These are phyloP conservation scores for Crenichthys baileyi DNA, from an alignment of 2,797 vertebrate species.

Conservation along the genomic window DNA sequence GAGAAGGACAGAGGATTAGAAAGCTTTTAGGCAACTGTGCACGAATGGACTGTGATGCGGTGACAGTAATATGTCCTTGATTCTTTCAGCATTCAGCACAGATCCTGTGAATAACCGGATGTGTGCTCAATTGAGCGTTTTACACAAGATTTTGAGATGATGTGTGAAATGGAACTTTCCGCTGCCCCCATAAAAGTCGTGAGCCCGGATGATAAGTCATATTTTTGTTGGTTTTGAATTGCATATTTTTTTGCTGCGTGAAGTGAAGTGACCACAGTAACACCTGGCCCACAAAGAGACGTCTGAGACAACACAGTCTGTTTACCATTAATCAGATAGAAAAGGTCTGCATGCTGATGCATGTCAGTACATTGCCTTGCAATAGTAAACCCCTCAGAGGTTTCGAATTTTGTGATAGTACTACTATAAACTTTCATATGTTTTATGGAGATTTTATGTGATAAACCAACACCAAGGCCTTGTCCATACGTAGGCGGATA, in stretches of 20 bases:
- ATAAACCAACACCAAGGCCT: neutral
- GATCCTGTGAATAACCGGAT: constrained; percentile 39
- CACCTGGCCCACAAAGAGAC: neutral
- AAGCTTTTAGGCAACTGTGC: constrained; percentile 26
- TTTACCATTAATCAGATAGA: neutral
- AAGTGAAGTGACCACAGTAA: constrained; percentile 48
- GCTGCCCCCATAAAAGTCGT: constrained; percentile 44
- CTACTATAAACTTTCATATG: neutral
- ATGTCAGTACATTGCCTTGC: neutral
- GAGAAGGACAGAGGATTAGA: constrained; percentile 13
- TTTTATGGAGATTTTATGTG: neutral
- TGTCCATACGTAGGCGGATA: no score
- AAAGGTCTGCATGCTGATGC: neutral
- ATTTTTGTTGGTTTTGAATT: constrained; percentile 41
- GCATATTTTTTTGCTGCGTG: constrained; percentile 21
- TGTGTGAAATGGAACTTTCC: constrained; percentile 63
- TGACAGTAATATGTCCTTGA: constrained; percentile 14
- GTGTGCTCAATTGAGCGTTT: constrained; percentile 39
- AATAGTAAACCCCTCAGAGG: neutral
- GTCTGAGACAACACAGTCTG: neutral
- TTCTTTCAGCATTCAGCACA: constrained; percentile 34
- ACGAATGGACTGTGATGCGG: constrained; percentile 13
- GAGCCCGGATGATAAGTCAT: constrained; percentile 45
- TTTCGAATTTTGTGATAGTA: neutral
- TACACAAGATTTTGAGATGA: constrained; percentile 44